A percentile compares a stretch with the other conserved stretches of the same genome.
Conservation (phyloP, 2,113 vertebrate species). For the Melanerpes aurifrons region DNA sequence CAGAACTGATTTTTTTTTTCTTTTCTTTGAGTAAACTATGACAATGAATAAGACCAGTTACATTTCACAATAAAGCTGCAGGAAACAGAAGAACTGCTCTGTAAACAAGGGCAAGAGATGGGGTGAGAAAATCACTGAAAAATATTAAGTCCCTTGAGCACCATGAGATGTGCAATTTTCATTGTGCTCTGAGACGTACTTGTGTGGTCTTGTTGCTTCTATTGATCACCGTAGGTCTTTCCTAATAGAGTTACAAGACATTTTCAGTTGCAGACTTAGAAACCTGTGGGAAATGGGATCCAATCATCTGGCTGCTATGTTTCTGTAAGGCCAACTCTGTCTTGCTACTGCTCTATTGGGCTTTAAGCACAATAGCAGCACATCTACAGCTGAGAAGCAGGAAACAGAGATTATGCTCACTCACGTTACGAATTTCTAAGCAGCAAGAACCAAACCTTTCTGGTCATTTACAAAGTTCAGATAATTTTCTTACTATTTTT, state of each 20-base stretch:
- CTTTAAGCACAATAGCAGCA: slow-evolving; percentile 64
- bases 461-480: not conserved
- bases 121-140: slow-evolving; percentile 61
- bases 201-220: slow-evolving; percentile 69
- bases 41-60: not conserved
- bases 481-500: not conserved
- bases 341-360: slow-evolving; percentile 71
- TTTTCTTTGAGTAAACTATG: not conserved
- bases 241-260: slow-evolving; percentile 78
- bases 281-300: slow-evolving; percentile 65
- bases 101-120: slow-evolving; percentile 23
- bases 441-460: slow-evolving; percentile 2
- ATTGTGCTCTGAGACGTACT: slow-evolving; percentile 51
- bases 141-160: slow-evolving; percentile 70
- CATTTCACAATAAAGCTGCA: not conserved
- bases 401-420: slow-evolving; percentile 48
- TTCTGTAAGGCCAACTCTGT: slow-evolving; percentile 73
- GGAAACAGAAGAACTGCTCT: not conserved
- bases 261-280: slow-evolving; percentile 58
- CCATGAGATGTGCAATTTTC: slow-evolving; percentile 63
- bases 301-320: slow-evolving; percentile 31
- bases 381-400: not conserved
- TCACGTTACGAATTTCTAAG: not conserved
- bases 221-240: slow-evolving; percentile 74
- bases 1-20: not conserved